phyloP scores from a whole-genome alignment of 2,113 vertebrate genomes.

The Poeciliopsis occidentalis region DNA sequence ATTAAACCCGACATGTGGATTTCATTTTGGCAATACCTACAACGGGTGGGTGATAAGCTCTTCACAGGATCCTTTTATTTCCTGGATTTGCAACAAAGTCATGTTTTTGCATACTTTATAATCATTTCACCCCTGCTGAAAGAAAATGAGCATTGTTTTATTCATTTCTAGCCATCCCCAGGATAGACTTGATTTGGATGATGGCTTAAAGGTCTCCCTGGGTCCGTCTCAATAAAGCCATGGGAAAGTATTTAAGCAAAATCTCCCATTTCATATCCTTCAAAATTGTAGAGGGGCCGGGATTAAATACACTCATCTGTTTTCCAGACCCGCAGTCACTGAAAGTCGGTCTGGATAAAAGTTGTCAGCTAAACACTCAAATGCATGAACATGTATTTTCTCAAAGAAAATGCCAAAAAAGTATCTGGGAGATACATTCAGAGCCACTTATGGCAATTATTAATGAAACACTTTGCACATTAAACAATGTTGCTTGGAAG shows the following conservation, averaged over 20 bases:
- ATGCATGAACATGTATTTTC: constrained; percentile 59
- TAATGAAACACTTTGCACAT: constrained; percentile 40
- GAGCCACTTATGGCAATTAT: constrained; percentile 47
- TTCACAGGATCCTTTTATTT: neutral
- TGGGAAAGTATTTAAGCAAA: constrained; percentile 52
- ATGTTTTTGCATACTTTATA: neutral
- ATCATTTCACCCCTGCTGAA: constrained; percentile 3
- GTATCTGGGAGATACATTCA: constrained; percentile 24
- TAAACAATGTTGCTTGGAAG: constrained; percentile 49
- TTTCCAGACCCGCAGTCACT: constrained; percentile 45
- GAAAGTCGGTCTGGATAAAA: constrained; percentile 61
- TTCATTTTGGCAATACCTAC: constrained; percentile 33
- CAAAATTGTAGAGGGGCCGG: constrained; percentile 33
- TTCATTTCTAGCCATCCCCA: neutral
- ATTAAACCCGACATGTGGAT: constrained; percentile 37
- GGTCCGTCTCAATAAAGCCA: constrained; percentile 42
- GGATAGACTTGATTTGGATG: constrained; percentile 5
- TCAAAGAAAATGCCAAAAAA: neutral
- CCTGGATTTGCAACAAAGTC: constrained; percentile 4
- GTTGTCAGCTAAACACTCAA: constrained; percentile 52
- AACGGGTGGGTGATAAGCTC: constrained; percentile 16
- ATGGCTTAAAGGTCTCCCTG: constrained; percentile 33
- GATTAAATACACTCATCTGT: constrained; percentile 59
- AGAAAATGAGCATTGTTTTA: constrained; percentile 1
- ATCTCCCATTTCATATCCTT: constrained; percentile 51